Evolutionary conservation across 1,140 invertebrate species (phyloP), one percentile per base, ranked within the genome.

Genomic region (Hyphantria cunea): DNA sequence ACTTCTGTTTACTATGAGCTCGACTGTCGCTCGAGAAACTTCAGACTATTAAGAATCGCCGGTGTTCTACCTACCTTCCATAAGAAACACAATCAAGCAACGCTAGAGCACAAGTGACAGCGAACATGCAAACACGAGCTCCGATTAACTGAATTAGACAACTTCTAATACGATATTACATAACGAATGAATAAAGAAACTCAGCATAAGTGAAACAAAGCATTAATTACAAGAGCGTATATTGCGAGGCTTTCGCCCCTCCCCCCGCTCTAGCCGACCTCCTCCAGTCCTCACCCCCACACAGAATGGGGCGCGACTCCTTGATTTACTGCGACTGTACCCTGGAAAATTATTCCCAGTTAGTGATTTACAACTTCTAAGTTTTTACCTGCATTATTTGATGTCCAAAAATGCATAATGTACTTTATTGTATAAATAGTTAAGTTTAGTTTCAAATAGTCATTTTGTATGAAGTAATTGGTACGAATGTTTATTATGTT

Each of bases 331-430:
- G 67, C 63, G 65, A 66, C 64, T 63, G 59, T 65, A 52, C 64
- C 62, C 67, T 49, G 72, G 67, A 72, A 72, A 80, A 78, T 80
- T 76, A 80, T 80, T 69, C 74, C 74, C 71, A 62, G 64, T 68
- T 68, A 62, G 66, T 82, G 77, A 82, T 82, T 79, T 82, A 79
- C 68, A 70, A 73, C 66, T 62, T 60, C 50, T 66, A 68, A 70
- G 69, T 77, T 78, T 80, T 78, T 77, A 81, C 78, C 78, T 78
- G 74, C 54, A 72, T 72, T 68, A 66, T 69, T 75, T 68, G 60
- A 58, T 31, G 31, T 12, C 37, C 47, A 9, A 50, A 10, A 49
- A 51, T 41, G 39, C n/a, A 71, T 45, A 53, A 13, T 68, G 25
- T 15, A 49, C 54, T 49, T 25, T 73, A 65, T 56, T 9, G 6